These are phyloP conservation scores for Cladorhizidae sp. DNA, from an alignment of 37 sponge, comb jelly and placozoan species.

Conservation along the genomic window DNA sequence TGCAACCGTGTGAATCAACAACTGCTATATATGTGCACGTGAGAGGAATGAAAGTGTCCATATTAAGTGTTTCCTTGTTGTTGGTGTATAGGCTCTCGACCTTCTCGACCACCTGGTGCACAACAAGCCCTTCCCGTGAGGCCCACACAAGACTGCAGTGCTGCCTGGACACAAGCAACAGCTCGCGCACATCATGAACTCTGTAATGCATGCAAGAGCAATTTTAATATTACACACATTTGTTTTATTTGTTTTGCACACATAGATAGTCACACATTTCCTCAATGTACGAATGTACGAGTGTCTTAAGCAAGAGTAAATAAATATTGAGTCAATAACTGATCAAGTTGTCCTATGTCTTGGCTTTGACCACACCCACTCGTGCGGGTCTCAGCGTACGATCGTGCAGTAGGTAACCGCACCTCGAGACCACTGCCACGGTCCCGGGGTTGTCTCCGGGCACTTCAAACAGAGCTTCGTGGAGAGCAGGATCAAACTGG, in stretches of 20 bases:
- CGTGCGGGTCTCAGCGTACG: conserved; percentile 91
- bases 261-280: too few species aligned
- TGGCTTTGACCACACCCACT: conserved; percentile 87
- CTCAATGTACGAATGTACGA: too few species aligned
- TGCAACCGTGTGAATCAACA: too few species aligned
- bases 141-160: neutral
- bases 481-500: conserved; percentile 87
- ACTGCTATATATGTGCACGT: too few species aligned
- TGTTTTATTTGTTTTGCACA: too few species aligned
- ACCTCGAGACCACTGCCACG: conserved; percentile 69
- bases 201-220: too few species aligned
- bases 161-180: too few species aligned
- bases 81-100: conserved; percentile 30
- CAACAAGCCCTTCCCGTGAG: conserved; percentile 40
- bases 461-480: conserved; percentile 95
- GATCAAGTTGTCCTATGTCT: neutral
- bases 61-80: neutral
- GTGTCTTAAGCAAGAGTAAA: neutral
- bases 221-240: too few species aligned
- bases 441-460: conserved; percentile 85
- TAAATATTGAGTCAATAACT: neutral
- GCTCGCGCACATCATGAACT: too few species aligned
- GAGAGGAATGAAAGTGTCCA: neutral
- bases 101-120: conserved; percentile 41
- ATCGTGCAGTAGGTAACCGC: conserved; percentile 87